A percentile compares a stretch with the other conserved stretches of the same genome.
Evolutionary conservation across 2,113 vertebrate genomes (phyloP).

Genomic region (Mixornis gularis): DNA sequence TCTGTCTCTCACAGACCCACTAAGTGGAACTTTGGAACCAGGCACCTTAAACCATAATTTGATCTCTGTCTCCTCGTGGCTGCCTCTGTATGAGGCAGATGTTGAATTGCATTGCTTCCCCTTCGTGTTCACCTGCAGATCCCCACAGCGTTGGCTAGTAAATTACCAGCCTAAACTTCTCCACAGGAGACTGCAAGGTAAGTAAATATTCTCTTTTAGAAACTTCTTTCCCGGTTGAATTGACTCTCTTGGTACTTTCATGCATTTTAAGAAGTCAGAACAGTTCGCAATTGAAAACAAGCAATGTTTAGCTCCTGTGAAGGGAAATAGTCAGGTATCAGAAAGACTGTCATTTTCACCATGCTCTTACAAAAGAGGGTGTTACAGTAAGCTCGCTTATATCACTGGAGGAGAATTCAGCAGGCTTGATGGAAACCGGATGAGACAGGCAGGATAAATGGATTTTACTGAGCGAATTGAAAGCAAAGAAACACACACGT

Average conservation of each 20-base stretch:
- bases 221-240: conserved; percentile 4
- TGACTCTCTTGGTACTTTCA: conserved; percentile 30
- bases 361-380: conserved; percentile 46
- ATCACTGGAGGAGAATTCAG: conserved; percentile 50
- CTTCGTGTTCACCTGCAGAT: accelerated
- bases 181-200: not conserved
- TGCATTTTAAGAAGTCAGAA: conserved; percentile 55
- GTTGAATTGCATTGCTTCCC: not conserved
- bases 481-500: conserved; percentile 16
- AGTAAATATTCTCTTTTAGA: conserved; percentile 24
- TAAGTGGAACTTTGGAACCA: not conserved
- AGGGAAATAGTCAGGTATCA: conserved; percentile 51
- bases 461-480: conserved; percentile 54
- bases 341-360: conserved; percentile 55
- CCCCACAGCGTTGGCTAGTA: not conserved
- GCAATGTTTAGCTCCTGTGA: conserved; percentile 42
- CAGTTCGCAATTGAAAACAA: conserved; percentile 50
- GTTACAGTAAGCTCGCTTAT: conserved; percentile 64
- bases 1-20: not conserved
- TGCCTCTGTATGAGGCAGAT: not conserved
- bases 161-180: conserved; percentile 1
- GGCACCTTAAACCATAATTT: not conserved
- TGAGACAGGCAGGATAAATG: conserved; percentile 63
- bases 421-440: conserved; percentile 46
- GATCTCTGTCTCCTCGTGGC: not conserved